These are phyloP conservation scores for Spialia ferax DNA, from an alignment of 2,888 invertebrate genomes.

Conservation along the genomic window DNA sequence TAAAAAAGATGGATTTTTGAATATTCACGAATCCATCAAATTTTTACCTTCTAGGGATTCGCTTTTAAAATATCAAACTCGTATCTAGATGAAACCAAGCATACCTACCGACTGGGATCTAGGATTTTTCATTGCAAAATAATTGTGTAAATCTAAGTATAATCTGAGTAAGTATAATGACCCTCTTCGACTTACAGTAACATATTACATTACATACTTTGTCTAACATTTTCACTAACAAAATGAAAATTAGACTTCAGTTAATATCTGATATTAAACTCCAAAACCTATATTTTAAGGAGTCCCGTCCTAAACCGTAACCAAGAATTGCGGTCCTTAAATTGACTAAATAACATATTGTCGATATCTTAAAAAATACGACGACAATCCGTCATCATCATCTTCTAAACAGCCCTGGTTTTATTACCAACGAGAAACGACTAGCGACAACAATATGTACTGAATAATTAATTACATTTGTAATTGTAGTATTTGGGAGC, in stretches of 20 bases:
- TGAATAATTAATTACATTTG: too few relatives aligned
- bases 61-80: too few relatives aligned
- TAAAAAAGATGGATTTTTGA: neutral
- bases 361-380: slow-evolving; percentile 30
- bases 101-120: too few relatives aligned
- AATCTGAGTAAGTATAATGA: too few relatives aligned
- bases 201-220: too few relatives aligned
- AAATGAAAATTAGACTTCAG: neutral
- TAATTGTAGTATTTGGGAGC: too few relatives aligned
- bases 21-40: neutral
- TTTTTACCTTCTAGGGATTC: too few relatives aligned
- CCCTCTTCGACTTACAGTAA: too few relatives aligned
- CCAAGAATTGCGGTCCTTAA: slow-evolving; percentile 23
- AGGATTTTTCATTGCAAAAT: too few relatives aligned
- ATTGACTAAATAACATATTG: slow-evolving; percentile 28
- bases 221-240: neutral
- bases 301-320: slow-evolving; percentile 16
- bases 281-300: slow-evolving; percentile 10
- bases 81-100: too few relatives aligned
- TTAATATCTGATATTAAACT: neutral
- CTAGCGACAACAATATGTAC: neutral
- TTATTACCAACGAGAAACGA: slow-evolving; percentile 12
- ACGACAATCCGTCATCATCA: slow-evolving; percentile 38
- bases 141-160: too few relatives aligned
- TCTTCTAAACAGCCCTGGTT: slow-evolving; percentile 14